Percentiles rank a stretch among this genome's conserved stretches.
These are phyloP conservation scores for Homarus americanus DNA, from an alignment of 1,140 invertebrate species.

Conservation along the genomic window DNA sequence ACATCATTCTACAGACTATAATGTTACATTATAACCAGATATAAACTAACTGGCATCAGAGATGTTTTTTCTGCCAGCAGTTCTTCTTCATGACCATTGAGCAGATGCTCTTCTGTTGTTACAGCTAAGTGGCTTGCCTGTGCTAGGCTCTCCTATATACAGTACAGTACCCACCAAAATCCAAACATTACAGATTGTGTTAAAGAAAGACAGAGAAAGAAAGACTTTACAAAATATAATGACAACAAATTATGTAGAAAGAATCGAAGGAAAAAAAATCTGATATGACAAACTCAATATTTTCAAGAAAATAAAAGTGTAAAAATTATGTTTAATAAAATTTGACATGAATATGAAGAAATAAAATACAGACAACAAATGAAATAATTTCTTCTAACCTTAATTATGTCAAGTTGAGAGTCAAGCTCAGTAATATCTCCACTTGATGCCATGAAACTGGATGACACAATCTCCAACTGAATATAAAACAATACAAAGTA, in stretches of 20 bases:
- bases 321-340: not conserved
- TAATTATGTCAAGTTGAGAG: slow-evolving; percentile 40
- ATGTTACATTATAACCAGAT: too few relatives aligned
- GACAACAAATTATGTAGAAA: too few relatives aligned
- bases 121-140: slow-evolving; percentile 11
- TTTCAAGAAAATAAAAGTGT: too few relatives aligned
- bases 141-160: slow-evolving; percentile 19
- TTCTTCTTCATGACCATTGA: slow-evolving; percentile 18
- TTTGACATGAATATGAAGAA: too few relatives aligned
- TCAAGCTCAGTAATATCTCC: slow-evolving; percentile 43
- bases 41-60: slow-evolving; percentile 30
- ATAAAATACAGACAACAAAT: not conserved
- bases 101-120: slow-evolving; percentile 20
- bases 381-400: slow-evolving; percentile 41
- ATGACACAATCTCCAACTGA: slow-evolving; percentile 54
- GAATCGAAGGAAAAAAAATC: too few relatives aligned
- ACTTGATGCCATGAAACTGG: slow-evolving; percentile 25
- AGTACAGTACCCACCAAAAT: slow-evolving; percentile 6
- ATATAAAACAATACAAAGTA: slow-evolving; percentile 12
- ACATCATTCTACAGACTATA: too few relatives aligned
- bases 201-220: too few relatives aligned
- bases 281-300: too few relatives aligned
- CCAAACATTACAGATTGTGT: not conserved
- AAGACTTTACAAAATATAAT: not conserved
- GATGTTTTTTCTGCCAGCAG: not conserved